Percentiles rank a stretch among this genome's conserved stretches.
These are phyloP conservation scores for Spizaetus ornatus DNA, from an alignment of 2,113 vertebrate genomes.

Conservation along the genomic window DNA sequence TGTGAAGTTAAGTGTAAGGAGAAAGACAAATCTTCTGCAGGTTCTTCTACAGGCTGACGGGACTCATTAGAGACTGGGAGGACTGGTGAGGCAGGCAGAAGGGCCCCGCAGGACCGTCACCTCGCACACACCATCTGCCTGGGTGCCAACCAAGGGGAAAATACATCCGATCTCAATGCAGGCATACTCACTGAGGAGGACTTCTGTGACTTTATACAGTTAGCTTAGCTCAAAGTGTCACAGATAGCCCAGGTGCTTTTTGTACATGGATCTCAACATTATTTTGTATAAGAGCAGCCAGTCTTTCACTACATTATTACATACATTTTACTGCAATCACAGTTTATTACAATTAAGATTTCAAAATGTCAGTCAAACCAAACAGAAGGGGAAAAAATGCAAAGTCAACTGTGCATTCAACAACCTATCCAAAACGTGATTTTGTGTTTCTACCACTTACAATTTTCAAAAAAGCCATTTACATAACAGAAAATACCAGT, in stretches of 20 bases:
- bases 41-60: neutral
- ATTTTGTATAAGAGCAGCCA: neutral
- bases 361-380: neutral
- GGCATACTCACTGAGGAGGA: neutral
- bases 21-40: neutral
- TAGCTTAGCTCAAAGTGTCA: neutral
- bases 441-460: neutral
- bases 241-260: neutral
- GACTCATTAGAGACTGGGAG: neutral
- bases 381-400: neutral
- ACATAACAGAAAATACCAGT: neutral
- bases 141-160: neutral
- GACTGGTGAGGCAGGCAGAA: neutral
- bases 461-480: neutral
- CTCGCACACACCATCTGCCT: neutral
- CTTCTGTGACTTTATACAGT: neutral
- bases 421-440: neutral
- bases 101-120: neutral
- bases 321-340: neutral
- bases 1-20: neutral
- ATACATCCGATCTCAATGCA: neutral
- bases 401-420: neutral
- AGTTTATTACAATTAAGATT: neutral
- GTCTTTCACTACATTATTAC: neutral
- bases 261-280: neutral